Evolutionary conservation across 1,140 invertebrate species (phyloP).

Genomic region (Daktulosphaira vitifoliae): DNA sequence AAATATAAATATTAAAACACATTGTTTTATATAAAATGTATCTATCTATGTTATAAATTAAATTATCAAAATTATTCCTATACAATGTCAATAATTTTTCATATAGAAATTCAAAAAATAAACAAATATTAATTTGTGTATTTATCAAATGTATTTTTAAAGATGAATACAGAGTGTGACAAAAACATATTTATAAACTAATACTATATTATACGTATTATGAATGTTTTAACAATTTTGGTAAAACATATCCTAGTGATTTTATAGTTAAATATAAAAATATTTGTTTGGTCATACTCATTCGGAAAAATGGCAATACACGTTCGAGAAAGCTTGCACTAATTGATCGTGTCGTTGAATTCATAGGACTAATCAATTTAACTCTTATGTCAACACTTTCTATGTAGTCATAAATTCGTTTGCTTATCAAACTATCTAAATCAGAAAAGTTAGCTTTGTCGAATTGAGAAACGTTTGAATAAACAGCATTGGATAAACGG

Average conservation of each 20-base stretch:
- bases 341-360: constrained; percentile 10
- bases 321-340: constrained; percentile 7
- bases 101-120: too few relatives aligned
- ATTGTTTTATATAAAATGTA: too few relatives aligned
- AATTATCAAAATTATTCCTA: too few relatives aligned
- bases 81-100: too few relatives aligned
- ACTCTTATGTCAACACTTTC: constrained; percentile 10
- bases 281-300: constrained; percentile 18
- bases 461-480: neutral
- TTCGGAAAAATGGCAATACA: constrained; percentile 16
- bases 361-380: neutral
- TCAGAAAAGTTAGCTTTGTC: neutral
- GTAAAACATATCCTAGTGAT: neutral
- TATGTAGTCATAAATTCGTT: constrained; percentile 7
- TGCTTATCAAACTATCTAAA: constrained; percentile 6
- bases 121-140: too few relatives aligned
- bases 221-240: constrained; percentile 3
- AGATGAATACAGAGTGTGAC: too few relatives aligned
- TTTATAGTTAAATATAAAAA: constrained; percentile 4
- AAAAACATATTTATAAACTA: too few relatives aligned
- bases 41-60: too few relatives aligned
- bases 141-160: too few relatives aligned
- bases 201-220: too few relatives aligned
- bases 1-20: too few relatives aligned
- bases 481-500: neutral